Conservation (phyloP, 2,797 vertebrate genomes). For the Denticeps clupeoides region DNA sequence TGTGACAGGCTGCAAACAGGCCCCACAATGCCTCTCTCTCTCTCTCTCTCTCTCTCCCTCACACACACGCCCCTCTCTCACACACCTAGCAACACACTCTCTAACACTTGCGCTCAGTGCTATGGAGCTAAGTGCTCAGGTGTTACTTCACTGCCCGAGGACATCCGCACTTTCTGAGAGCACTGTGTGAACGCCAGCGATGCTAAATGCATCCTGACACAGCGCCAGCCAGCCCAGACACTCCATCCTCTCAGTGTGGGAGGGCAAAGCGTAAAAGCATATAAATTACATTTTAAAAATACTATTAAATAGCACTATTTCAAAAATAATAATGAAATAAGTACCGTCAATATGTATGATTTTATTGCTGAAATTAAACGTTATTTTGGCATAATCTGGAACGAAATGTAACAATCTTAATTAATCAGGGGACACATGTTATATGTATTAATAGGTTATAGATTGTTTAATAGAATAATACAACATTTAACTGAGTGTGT, state of each 20-base stretch:
- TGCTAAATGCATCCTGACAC: constrained; percentile 7
- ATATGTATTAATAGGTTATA: too few relatives aligned
- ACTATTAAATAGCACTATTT: too few relatives aligned
- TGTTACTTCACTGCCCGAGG: constrained; percentile 46
- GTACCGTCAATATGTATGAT: too few relatives aligned
- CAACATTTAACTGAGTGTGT: constrained; percentile 2
- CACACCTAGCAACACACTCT: neutral
- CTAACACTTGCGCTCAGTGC: constrained; percentile 21
- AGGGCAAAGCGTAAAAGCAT: too few relatives aligned
- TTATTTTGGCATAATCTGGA: too few relatives aligned
- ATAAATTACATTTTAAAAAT: too few relatives aligned
- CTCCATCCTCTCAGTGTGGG: neutral
- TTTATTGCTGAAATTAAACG: too few relatives aligned
- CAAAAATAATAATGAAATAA: too few relatives aligned
- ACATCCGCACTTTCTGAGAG: constrained; percentile 46
- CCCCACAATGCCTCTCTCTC: constrained; percentile 41
- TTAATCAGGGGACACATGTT: too few relatives aligned
- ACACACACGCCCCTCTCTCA: neutral
- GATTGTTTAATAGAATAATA: too few relatives aligned
- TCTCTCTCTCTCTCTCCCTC: neutral
- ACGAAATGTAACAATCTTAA: too few relatives aligned
- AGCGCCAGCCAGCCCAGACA: neutral
- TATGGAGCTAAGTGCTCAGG: constrained; percentile 55
- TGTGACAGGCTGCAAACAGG: constrained; percentile 38
- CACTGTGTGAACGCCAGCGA: constrained; percentile 8